Base-by-base conservation (phyloP, 1,140 invertebrate species). In the Onthophagus taurus region DNA sequence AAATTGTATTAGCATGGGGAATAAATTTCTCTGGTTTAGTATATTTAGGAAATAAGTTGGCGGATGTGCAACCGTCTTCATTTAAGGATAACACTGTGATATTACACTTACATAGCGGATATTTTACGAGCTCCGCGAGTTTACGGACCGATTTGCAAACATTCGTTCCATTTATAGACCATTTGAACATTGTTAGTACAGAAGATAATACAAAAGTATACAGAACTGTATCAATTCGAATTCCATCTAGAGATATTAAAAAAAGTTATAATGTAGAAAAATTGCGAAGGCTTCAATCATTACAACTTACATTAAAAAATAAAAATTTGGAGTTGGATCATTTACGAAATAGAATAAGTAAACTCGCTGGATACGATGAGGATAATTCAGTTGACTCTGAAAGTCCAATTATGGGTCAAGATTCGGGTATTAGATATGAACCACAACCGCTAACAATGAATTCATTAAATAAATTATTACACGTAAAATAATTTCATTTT, bases 41-140 rank as follows among this genome's bases (percentile, higher is more conserved):
- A 31, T 87, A 84, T 50, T 72, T 92, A 17, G 83, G 85, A 17
- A 75, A 81, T 23, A 83, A 84, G 65, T 61, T 82, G 43, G 68
- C 76, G n/a, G 72, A 76, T 49, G 79, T 83, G 58, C 76, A 84
- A 26, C 77, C 81, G 11, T 70, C 72, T 11, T 77, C 80, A 50
- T 81, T 90, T 47, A 74, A 75, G 51, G 65, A 74, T 12, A 90
- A 93, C 59, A 81, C 87, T 41, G 63, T 95, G 38, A 77, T 94
- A 53, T 89, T 94, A 65, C 81, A 87, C 64, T 80, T 92, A 71
- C 81, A 83, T 49, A 88, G 87, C 34, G 88, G 89, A 11, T 89
- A 78, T 54, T 95, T 92, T 63, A 80, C 80, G 33, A 62, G 64
- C 46, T 49, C 58, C 12, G 49, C 64, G 35, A 60, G 59, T 36